Evolutionary conservation across 2,113 vertebrate genomes (phyloP), one percentile per base, ranked within the genome.

Genomic region (Oreotrochilus melanogaster): DNA sequence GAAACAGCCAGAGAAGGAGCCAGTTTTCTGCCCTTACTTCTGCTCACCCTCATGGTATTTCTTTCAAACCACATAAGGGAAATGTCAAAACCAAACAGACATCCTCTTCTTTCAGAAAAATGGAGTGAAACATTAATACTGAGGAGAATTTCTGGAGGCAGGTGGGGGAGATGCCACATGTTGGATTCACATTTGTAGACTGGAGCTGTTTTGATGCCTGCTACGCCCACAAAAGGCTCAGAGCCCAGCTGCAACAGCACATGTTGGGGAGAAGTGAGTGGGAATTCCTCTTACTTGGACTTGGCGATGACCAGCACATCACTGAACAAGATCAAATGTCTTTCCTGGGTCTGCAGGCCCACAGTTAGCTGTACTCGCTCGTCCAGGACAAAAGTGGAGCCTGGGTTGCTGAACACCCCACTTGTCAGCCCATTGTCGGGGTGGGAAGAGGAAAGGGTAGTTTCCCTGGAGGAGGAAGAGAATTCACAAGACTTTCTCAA

Each of bases 261-360:
- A 6, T 18, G 2, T 28, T 12, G 50, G 45, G 19, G 31, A 78
- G 51, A 10, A 65, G 24, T 0, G 14, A 69, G 56, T 10, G 31
- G 35, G 47, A 66, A 90, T 57, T 48, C 18, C 61, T 66, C 98
- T 97, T 97, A 98, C 98, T 98, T 98, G 89, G 98, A 96, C 91
- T 98, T 98, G 64, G 98, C 96, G 35, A 98, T 92, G 78, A 98
- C 95, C 51, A 98, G 97, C 42, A 95, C 95, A 90, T 98, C 97
- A 48, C 94, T 98, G 95, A 98, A 98, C 71, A 98, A 92, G 78
- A 98, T 97, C 82, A 98, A 79, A 35, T 98, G 97, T 85, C 98
- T 97, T 37, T 98, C 98, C 73, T 97, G 98, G 13, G 97, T 98
- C 97, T 98, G 97, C 56, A 97, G 87, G 53, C 98, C 98, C 54